phyloP scores from a whole-genome alignment of 2,888 invertebrate species.

The Epinotia brunnichana region DNA sequence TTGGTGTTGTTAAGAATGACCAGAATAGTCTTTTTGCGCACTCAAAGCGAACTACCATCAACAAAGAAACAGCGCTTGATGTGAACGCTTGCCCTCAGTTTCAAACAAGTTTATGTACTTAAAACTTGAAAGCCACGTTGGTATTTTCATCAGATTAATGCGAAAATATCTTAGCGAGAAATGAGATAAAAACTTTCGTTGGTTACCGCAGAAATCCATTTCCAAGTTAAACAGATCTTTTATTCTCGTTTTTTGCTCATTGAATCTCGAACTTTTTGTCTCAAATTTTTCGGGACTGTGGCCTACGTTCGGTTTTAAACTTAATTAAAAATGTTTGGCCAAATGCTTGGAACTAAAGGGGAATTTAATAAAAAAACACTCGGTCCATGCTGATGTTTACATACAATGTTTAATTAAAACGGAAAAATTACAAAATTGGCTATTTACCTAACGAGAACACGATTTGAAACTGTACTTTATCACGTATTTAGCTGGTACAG shows the following conservation, averaged over 20 bases:
- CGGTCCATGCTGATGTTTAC: not conserved
- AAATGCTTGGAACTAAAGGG: constrained; percentile 24
- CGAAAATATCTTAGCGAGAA: constrained; percentile 64
- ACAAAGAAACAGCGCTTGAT: constrained; percentile 29
- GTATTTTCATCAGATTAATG: constrained; percentile 70
- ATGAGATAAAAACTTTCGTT: constrained; percentile 69
- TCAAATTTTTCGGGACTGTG: constrained; percentile 64
- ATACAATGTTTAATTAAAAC: not conserved
- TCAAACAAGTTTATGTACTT: constrained; percentile 50
- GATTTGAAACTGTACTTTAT: not conserved
- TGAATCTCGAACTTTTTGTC: constrained; percentile 63
- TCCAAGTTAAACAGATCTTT: constrained; percentile 77
- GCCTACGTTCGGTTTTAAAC: constrained; percentile 41
- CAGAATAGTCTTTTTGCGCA: constrained; percentile 7
- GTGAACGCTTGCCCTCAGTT: constrained; percentile 38
- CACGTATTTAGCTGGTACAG: not conserved
- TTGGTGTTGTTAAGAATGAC: not conserved
- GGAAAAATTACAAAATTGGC: not conserved
- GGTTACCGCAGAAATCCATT: constrained; percentile 78
- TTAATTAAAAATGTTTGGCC: constrained; percentile 45
- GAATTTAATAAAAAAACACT: not conserved
- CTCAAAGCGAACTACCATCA: constrained; percentile 16
- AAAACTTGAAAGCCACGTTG: constrained; percentile 48
- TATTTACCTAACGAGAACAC: not conserved
- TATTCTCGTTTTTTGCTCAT: constrained; percentile 66